phyloP scores from a whole-genome alignment of 2,888 invertebrate genomes.

The Oscheius myriophilus region DNA sequence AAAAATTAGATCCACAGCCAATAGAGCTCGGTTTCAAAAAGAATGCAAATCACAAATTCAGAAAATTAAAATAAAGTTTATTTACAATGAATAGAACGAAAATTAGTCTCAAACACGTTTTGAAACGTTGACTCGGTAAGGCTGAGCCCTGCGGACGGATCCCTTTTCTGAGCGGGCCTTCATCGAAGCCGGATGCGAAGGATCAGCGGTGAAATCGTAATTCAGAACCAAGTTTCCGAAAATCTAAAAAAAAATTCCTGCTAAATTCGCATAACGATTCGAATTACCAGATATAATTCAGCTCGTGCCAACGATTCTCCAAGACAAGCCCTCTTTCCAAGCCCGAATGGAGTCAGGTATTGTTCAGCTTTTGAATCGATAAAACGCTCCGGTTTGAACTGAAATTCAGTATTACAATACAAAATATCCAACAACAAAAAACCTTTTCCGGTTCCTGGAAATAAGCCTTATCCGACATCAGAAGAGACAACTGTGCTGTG shows the following conservation, averaged over 20 bases:
- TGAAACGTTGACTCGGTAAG: neutral
- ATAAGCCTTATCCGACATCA: conserved; percentile 34
- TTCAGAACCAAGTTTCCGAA: conserved; percentile 10
- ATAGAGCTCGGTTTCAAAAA: too few species aligned
- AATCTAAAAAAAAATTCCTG: conserved; percentile 1
- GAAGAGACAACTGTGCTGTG: conserved; percentile 36
- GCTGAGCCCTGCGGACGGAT: neutral
- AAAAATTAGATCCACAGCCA: too few species aligned
- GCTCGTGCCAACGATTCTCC: conserved; percentile 49
- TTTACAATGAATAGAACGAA: too few species aligned
- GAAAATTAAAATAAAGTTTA: too few species aligned
- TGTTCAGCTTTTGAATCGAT: conserved; percentile 8
- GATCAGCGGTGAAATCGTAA: conserved; percentile 9
- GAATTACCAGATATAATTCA: conserved; percentile 43
- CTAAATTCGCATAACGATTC: neutral
- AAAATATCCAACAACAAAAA: neutral
- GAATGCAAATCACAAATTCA: too few species aligned
- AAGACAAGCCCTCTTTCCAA: conserved; percentile 44
- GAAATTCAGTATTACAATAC: neutral
- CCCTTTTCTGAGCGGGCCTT: neutral
- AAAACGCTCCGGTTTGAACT: conserved; percentile 19
- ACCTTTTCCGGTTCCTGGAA: conserved; percentile 37
- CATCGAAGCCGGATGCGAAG: neutral
- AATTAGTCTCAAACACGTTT: too few species aligned
- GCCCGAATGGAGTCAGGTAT: conserved; percentile 34